These are phyloP conservation scores for Drosophila tani DNA, from an alignment of 1,140 invertebrate species.

Conservation along the genomic window DNA sequence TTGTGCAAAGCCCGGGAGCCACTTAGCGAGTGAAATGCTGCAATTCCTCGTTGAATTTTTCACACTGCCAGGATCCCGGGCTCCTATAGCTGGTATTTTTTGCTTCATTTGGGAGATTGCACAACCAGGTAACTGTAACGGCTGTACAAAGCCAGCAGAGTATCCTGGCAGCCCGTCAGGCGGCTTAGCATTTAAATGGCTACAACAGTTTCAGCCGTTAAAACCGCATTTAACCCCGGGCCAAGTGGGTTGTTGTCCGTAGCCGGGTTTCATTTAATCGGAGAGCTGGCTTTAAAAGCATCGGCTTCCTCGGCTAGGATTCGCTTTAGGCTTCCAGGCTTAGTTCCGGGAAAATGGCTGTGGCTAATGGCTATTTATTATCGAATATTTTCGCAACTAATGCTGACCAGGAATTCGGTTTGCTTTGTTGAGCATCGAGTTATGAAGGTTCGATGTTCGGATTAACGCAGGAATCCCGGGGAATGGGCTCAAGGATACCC, in stretches of 20 bases:
- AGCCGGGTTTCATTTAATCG: slow-evolving; percentile 15
- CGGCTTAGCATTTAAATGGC: slow-evolving; percentile 68
- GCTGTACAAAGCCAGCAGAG: slow-evolving; percentile 10
- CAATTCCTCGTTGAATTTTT: slow-evolving; percentile 43
- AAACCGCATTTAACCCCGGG: slow-evolving; percentile 29
- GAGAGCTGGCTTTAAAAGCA: slow-evolving; percentile 24
- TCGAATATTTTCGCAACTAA: slow-evolving; percentile 57
- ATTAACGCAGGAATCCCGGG: background rate
- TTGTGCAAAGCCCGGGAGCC: slow-evolving; percentile 58
- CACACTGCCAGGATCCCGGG: slow-evolving; percentile 1
- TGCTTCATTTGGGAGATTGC: slow-evolving; percentile 35
- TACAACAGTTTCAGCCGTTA: slow-evolving; percentile 31
- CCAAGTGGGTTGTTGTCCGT: slow-evolving; percentile 2
- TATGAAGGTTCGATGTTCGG: slow-evolving; percentile 35
- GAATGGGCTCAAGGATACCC: slow-evolving; percentile 1
- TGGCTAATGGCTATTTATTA: slow-evolving; percentile 52
- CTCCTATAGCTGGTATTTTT: slow-evolving; percentile 4
- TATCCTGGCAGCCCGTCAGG: slow-evolving; percentile 38
- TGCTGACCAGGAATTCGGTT: slow-evolving; percentile 51
- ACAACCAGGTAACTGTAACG: slow-evolving; percentile 31
- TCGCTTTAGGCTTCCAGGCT: slow-evolving; percentile 4
- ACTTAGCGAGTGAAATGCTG: slow-evolving; percentile 48
- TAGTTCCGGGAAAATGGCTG: slow-evolving; percentile 27
- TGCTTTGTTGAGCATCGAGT: slow-evolving; percentile 45
- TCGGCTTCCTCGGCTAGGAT: background rate